A percentile compares a stretch with the other conserved stretches of the same genome.
These are phyloP conservation scores for Monarcha castaneiventris DNA, from an alignment of 2,113 vertebrate species.

Conservation along the genomic window DNA sequence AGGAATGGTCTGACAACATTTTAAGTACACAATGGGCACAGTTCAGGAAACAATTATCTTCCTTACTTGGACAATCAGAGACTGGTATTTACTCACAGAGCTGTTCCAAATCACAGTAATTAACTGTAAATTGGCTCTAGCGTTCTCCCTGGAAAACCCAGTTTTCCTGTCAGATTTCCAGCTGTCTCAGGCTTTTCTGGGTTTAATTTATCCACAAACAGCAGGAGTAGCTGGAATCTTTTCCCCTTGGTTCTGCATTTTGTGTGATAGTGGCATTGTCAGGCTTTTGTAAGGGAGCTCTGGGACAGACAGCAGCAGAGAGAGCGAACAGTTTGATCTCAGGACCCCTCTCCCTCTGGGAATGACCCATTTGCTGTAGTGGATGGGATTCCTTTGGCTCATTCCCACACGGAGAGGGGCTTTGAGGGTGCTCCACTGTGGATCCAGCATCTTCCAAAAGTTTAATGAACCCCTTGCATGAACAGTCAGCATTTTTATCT, in stretches of 20 bases:
- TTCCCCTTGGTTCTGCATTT: not conserved
- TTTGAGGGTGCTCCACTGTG: not conserved
- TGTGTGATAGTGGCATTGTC: not conserved
- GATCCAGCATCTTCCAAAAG: not conserved
- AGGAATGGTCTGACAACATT: not conserved
- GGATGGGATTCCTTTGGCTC: not conserved
- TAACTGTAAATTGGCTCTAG: slow-evolving; percentile 65
- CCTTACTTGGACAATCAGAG: slow-evolving; percentile 51
- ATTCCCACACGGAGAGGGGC: not conserved
- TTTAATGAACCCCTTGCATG: not conserved
- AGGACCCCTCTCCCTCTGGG: not conserved
- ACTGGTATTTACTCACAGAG: slow-evolving; percentile 51
- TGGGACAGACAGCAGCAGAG: not conserved
- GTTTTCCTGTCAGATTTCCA: slow-evolving; percentile 50
- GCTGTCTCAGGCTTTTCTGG: slow-evolving; percentile 38
- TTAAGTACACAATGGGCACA: slow-evolving; percentile 29
- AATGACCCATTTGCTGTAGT: not conserved
- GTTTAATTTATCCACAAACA: slow-evolving; percentile 39
- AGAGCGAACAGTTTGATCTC: not conserved
- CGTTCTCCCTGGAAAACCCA: slow-evolving; percentile 54
- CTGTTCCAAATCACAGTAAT: slow-evolving; percentile 68
- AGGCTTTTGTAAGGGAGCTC: not conserved
- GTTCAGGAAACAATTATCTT: slow-evolving; percentile 66
- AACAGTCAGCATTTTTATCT: not conserved
- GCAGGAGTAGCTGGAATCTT: slow-evolving; percentile 1